Percentiles rank a stretch among this genome's conserved stretches.
These are phyloP conservation scores for Tenodera sinensis DNA, from an alignment of 2,888 invertebrate genomes.

Conservation along the genomic window DNA sequence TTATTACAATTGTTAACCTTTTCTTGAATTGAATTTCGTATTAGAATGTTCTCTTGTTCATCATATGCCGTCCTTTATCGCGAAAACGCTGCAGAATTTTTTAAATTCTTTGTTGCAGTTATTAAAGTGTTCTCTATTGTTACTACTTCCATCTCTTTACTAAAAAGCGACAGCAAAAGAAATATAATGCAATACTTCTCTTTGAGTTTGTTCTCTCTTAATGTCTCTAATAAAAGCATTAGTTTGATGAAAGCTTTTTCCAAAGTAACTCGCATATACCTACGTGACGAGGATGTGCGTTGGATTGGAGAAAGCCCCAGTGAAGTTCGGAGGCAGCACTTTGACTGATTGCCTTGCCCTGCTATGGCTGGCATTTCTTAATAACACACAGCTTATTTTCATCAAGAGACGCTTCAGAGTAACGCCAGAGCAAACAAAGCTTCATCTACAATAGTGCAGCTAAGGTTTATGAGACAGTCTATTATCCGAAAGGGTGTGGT, in stretches of 20 bases:
- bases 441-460: neutral
- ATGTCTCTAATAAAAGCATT: neutral
- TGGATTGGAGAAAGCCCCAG: neutral
- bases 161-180: neutral
- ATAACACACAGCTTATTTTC: neutral
- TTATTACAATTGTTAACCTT: no score
- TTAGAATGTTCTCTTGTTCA: no score
- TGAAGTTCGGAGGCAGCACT: neutral
- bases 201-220: neutral
- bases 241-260: neutral
- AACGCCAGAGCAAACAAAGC: neutral
- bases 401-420: neutral
- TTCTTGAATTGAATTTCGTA: no score
- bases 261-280: neutral
- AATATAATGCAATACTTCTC: neutral
- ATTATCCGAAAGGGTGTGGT: neutral
- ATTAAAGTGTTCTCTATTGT: no score
- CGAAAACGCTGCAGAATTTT: no score
- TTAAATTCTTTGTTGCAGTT: no score
- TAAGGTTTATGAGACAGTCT: neutral
- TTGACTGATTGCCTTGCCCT: neutral
- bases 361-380: neutral
- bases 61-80: no score
- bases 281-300: neutral
- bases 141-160: no score